These are phyloP conservation scores for Anguilla anguilla DNA, from an alignment of 2,797 vertebrate species.

Conservation along the genomic window DNA sequence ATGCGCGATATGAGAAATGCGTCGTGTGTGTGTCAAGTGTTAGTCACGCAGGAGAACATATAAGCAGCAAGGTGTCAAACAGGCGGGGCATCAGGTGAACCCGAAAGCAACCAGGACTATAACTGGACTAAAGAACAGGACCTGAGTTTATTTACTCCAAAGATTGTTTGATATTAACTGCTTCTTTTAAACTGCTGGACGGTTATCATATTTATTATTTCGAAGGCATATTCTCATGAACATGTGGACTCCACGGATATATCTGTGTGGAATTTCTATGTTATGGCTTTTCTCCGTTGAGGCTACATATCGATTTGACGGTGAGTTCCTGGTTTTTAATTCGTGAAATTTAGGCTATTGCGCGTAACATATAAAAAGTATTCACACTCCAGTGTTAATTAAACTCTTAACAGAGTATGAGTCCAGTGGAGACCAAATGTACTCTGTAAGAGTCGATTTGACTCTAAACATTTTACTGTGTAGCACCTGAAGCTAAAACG, in stretches of 20 bases:
- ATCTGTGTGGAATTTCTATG: constrained; percentile 49
- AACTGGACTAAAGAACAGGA: not conserved
- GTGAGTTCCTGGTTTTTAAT: constrained; percentile 38
- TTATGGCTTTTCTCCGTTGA: constrained; percentile 40
- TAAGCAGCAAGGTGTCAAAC: constrained; percentile 41
- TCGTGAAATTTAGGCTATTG: not conserved
- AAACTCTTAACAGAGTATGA: no score
- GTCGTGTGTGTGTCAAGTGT: constrained; percentile 57
- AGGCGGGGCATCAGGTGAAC: constrained; percentile 24
- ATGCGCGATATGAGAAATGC: constrained; percentile 20
- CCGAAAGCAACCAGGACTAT: not conserved
- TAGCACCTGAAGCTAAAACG: not conserved
- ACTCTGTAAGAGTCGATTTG: no score
- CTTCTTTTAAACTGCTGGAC: not conserved
- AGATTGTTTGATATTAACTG: not conserved
- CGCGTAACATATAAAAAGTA: not conserved
- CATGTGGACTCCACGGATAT: constrained; percentile 62
- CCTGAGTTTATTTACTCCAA: not conserved
- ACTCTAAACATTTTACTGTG: no score
- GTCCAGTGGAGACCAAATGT: no score
- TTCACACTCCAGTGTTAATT: no score
- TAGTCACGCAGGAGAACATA: constrained; percentile 60
- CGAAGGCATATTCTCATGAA: constrained; percentile 19
- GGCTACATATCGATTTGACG: constrained; percentile 49
- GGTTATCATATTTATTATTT: not conserved